A percentile compares a stretch with the other conserved stretches of the same genome.
Conservation (phyloP, 2,113 vertebrate species). For the Sturnira hondurensis region DNA sequence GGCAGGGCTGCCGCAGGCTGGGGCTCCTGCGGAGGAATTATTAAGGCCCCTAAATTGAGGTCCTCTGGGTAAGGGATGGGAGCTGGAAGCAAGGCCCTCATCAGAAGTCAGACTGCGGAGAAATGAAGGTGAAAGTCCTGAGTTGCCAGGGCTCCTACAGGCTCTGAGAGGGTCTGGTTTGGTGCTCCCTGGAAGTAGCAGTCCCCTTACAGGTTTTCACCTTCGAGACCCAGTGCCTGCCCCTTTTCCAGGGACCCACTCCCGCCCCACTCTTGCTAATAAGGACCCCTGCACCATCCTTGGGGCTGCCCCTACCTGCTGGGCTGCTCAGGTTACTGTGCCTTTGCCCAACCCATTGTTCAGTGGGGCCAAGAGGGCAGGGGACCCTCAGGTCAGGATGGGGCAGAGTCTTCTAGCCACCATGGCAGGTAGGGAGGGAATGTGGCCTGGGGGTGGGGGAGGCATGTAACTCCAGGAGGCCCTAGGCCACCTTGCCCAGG, state of each 20-base stretch:
- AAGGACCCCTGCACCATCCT: neutral
- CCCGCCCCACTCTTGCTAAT: neutral
- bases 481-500: neutral
- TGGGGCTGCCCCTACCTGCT: neutral
- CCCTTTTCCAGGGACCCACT: neutral
- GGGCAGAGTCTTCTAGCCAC: neutral
- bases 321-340: neutral
- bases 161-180: neutral
- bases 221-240: neutral
- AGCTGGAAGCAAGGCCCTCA: neutral
- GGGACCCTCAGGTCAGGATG: neutral
- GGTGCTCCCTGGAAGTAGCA: neutral
- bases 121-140: neutral
- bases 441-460: neutral
- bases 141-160: neutral
- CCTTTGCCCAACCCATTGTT: neutral
- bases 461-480: neutral
- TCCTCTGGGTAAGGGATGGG: neutral
- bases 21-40: neutral
- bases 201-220: neutral
- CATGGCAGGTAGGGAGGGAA: neutral
- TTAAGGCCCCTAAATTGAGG: neutral
- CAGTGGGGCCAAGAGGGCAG: neutral
- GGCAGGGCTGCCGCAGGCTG: neutral
- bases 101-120: neutral